Conservation (phyloP, 2,888 invertebrate genomes). For the Conus canariensis region DNA sequence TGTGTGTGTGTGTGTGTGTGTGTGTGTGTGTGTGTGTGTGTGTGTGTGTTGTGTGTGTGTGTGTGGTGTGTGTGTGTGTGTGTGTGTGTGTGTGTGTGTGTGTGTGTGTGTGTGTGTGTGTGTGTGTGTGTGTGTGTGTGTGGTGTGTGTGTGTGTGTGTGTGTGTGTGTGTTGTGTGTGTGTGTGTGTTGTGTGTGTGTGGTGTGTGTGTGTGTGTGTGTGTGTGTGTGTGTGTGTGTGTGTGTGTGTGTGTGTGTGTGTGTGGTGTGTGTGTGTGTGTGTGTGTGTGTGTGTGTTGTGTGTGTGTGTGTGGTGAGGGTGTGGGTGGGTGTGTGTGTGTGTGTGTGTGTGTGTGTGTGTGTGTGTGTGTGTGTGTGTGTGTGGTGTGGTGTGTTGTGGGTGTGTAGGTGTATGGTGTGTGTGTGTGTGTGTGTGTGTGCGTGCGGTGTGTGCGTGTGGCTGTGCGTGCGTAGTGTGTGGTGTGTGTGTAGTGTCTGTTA, state of each 20-base stretch:
- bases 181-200: not conserved
- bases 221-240: slow-evolving; percentile 8
- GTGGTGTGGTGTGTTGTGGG: not conserved
- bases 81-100: not conserved
- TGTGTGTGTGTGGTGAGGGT: not conserved
- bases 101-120: not conserved
- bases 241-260: not conserved
- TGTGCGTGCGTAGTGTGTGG: slow-evolving; percentile 7
- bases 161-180: not conserved
- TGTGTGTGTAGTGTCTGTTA: not conserved
- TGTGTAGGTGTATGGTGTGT: not conserved
- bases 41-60: not conserved
- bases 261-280: not conserved
- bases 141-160: not conserved
- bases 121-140: not conserved
- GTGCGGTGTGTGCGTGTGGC: not conserved
- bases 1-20: slow-evolving; percentile 11
- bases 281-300: not conserved
- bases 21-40: slow-evolving; percentile 17
- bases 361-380: no score
- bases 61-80: not conserved
- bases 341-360: no score
- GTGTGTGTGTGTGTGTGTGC: not conserved
- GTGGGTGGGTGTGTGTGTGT: no score
- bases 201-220: not conserved